A percentile compares a stretch with the other conserved stretches of the same genome.
These are phyloP conservation scores for Fukomys damarensis DNA, from an alignment of 2,113 vertebrate genomes.

Conservation along the genomic window DNA sequence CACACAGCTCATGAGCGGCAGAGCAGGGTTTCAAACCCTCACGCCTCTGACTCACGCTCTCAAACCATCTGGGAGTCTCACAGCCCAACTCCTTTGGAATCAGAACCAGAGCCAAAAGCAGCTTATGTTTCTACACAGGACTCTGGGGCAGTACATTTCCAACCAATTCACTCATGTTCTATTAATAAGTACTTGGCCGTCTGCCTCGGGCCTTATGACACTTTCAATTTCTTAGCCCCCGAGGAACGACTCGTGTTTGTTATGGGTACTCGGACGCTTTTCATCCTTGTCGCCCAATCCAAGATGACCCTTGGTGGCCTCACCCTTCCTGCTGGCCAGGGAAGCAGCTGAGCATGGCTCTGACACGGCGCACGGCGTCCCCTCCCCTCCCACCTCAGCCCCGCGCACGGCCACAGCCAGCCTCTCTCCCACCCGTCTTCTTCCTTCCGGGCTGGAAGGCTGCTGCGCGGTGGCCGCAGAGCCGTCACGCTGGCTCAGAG, in stretches of 20 bases:
- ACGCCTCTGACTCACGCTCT: background rate
- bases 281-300: background rate
- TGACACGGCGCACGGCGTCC: no score
- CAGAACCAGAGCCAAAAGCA: background rate
- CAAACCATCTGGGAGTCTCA: background rate
- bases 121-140: background rate
- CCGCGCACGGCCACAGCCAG: background rate
- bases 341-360: background rate
- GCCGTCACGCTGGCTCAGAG: background rate
- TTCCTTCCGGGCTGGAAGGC: background rate
- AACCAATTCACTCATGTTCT: conserved; percentile 21
- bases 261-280: background rate
- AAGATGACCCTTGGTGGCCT: background rate
- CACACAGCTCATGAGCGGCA: conserved; percentile 1
- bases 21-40: background rate
- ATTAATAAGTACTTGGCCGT: conserved; percentile 58
- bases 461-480: accelerated
- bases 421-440: conserved; percentile 15
- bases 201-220: conserved; percentile 27
- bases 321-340: background rate
- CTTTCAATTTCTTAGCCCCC: background rate
- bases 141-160: background rate
- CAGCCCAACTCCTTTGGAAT: background rate
- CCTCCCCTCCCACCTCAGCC: background rate
- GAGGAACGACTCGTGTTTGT: background rate